Conservation (phyloP, 2,797 vertebrate genomes). For the Thunnus albacares region DNA sequence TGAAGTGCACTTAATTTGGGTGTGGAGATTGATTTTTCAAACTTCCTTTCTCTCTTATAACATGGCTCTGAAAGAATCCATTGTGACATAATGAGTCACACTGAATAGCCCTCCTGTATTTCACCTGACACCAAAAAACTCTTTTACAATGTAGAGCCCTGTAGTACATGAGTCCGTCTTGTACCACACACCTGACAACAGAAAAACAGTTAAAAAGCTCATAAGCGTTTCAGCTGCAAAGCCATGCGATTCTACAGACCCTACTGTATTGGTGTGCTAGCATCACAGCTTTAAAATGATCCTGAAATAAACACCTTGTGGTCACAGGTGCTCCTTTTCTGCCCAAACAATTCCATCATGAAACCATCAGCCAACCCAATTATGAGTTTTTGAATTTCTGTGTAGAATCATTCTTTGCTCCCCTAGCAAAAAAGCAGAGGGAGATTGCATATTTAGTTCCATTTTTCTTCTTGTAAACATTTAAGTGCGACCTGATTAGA, state of each 20-base stretch:
- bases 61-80: slow-evolving; percentile 82
- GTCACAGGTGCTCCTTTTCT: slow-evolving; percentile 84
- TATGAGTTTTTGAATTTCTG: slow-evolving; percentile 55
- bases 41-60: slow-evolving; percentile 62
- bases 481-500: slow-evolving; percentile 77
- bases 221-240: slow-evolving; percentile 77
- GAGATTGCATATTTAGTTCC: slow-evolving; percentile 82
- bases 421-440: slow-evolving; percentile 61
- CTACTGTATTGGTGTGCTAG: slow-evolving; percentile 74
- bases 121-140: slow-evolving; percentile 60
- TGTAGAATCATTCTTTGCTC: slow-evolving; percentile 61
- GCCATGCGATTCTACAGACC: slow-evolving; percentile 79
- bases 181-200: slow-evolving; percentile 69
- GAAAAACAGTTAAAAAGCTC: slow-evolving; percentile 69
- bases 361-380: slow-evolving; percentile 69
- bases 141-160: slow-evolving; percentile 86
- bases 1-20: slow-evolving; percentile 90
- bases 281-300: slow-evolving; percentile 79
- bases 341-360: slow-evolving; percentile 61
- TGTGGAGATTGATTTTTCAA: slow-evolving; percentile 76
- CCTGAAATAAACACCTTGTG: slow-evolving; percentile 74
- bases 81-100: slow-evolving; percentile 50
- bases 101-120: slow-evolving; percentile 69
- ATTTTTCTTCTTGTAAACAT: slow-evolving; percentile 78
- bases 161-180: slow-evolving; percentile 77